Evolutionary conservation across 2,113 vertebrate genomes (phyloP), one percentile per base, ranked within the genome.

Genomic region (Apistogramma diplotaenia): DNA sequence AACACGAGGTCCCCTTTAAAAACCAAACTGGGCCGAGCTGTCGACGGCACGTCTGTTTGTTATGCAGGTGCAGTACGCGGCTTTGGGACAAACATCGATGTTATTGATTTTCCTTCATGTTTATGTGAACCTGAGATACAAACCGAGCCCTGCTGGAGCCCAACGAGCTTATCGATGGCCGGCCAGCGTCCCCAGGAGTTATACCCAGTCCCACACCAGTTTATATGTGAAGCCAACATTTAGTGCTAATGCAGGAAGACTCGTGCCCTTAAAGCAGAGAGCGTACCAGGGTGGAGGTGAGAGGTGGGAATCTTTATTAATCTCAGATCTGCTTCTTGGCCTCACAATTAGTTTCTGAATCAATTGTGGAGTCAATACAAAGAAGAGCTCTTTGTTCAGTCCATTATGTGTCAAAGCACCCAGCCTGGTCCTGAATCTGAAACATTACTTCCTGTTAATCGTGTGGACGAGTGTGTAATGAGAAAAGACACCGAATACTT

Each of bases 211-310:
- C 49, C 70, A 55, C 13, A 3, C 58, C 18, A 23, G 31, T 61
- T 60, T 43, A 51, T 54, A 49, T n/a, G 57, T 29, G 57, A 74
- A 74, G 58, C 54, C 35, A 49, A 25, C 55, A 33, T 29, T 51
- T 49, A 3, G 10, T 3, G 10, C 65, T n/a, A 29, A 29, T 35
- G 40, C 23, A 71, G 29, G 1, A 57, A 29, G n/a, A 15, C 25
- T 21, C 4, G 7, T 21, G 53, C 29, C 54, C 62, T 79, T 71
- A 31, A 58, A 23, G 53, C 31, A 25, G 60, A 4, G 15, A n/a
- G n/a, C n/a, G n/a, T n/a, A n/a, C 27, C 23, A 0, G 8, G 46
- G 25, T 46, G 0, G 0, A 43, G 37, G 61, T 7, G 55, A 29
- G 15, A 67, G 23, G 40, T 67, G 62, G 62, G 40, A 70, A 29